phyloP scores from a whole-genome alignment of 2,113 vertebrate genomes.

The Ciconia boyciana region DNA sequence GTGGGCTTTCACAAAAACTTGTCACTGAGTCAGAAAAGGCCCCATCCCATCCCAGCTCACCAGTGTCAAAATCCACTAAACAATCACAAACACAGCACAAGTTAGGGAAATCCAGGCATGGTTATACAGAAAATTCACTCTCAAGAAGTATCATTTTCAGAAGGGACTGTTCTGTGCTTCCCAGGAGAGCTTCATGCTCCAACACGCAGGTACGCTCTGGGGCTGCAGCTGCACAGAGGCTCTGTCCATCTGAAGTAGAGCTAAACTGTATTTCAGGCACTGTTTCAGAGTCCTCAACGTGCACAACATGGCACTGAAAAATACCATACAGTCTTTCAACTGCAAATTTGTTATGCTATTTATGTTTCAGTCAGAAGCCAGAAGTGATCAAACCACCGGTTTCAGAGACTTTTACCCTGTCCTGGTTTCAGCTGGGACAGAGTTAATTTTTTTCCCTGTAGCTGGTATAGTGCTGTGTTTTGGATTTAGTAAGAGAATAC shows the following conservation, averaged over 20 bases:
- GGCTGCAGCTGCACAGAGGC: not conserved
- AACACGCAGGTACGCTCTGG: accelerated
- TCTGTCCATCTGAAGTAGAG: not conserved
- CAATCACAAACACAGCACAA: accelerated
- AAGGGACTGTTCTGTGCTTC: not conserved
- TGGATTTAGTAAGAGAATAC: too few species aligned
- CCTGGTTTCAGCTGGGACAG: too few species aligned
- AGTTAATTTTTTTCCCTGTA: too few species aligned
- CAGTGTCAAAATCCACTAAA: not conserved
- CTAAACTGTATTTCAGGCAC: not conserved
- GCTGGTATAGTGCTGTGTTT: too few species aligned
- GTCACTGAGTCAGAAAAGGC: not conserved
- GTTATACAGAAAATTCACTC: not conserved
- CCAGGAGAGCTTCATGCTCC: not conserved
- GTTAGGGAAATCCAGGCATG: not conserved
- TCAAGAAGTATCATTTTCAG: not conserved
- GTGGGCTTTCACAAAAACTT: not conserved
- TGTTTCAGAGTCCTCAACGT: not conserved
- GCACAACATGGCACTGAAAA: not conserved
- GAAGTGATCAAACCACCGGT: not conserved
- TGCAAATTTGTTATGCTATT: not conserved
- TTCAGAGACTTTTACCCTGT: not conserved
- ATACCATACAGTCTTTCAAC: not conserved
- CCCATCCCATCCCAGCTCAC: not conserved
- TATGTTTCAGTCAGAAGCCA: not conserved